Evolutionary conservation across 2,113 vertebrate species (phyloP).

Genomic region (Cervus canadensis): DNA sequence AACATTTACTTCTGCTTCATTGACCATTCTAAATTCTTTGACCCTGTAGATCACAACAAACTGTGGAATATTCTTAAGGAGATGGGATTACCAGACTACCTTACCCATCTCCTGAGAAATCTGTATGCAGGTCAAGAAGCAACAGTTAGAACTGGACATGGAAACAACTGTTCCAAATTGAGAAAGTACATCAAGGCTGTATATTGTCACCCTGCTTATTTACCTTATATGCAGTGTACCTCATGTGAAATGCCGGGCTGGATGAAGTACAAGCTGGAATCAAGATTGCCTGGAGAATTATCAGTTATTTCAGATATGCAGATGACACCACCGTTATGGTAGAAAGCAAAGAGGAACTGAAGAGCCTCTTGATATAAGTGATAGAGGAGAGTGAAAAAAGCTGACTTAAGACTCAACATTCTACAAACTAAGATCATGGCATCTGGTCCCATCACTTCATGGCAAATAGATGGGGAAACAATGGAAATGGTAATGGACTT

Average conservation of each 20-base stretch:
- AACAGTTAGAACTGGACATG: neutral
- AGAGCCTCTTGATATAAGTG: neutral
- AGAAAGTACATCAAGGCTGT: neutral
- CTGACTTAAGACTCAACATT: neutral
- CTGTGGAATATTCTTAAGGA: neutral
- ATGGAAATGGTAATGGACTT: neutral
- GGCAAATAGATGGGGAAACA: neutral
- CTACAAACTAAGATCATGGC: neutral
- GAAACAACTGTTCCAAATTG: neutral
- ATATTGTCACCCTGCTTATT: neutral
- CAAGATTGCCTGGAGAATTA: neutral
- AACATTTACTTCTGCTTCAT: neutral
- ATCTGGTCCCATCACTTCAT: neutral
- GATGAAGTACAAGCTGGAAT: neutral
- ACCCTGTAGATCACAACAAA: neutral
- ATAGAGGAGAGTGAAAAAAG: neutral
- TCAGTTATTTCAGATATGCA: neutral
- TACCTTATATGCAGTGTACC: neutral
- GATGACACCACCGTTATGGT: neutral
- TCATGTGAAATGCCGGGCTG: accelerated
- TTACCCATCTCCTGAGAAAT: neutral
- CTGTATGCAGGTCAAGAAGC: neutral
- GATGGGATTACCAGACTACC: neutral
- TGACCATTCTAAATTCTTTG: neutral
- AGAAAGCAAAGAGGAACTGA: neutral